Conservation (phyloP, 2,888 invertebrate genomes). For the Rapana venosa region DNA sequence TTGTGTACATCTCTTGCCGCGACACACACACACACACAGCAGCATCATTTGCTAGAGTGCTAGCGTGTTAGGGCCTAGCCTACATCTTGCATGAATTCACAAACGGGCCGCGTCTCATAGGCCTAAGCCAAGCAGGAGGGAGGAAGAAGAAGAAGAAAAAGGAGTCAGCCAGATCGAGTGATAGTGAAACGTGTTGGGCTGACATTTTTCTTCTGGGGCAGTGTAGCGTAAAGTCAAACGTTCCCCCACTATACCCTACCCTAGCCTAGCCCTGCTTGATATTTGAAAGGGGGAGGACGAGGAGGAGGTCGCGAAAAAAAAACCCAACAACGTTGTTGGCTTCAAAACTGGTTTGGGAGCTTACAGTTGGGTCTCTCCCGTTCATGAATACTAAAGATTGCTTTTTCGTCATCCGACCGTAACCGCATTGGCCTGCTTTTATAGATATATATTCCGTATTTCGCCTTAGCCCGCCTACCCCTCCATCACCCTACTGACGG, state of each 20-base stretch:
- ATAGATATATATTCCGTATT: too few relatives aligned
- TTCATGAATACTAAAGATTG: too few relatives aligned
- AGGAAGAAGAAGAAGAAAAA: not conserved
- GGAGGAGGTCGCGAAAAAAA: not conserved
- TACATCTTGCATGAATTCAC: not conserved
- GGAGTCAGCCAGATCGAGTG: not conserved
- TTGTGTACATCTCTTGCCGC: too few relatives aligned
- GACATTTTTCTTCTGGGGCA: not conserved
- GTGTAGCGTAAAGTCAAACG: not conserved
- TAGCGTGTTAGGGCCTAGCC: not conserved
- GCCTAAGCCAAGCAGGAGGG: not conserved
- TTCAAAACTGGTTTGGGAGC: not conserved
- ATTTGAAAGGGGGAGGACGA: too few relatives aligned
- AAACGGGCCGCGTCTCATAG: too few relatives aligned
- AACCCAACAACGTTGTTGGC: not conserved
- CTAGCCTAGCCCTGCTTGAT: not conserved
- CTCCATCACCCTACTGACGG: too few relatives aligned
- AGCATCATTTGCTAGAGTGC: too few relatives aligned
- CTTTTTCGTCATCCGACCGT: too few relatives aligned
- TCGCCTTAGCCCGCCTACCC: too few relatives aligned
- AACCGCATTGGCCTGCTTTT: too few relatives aligned
- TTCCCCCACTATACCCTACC: not conserved
- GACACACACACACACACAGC: too few relatives aligned
- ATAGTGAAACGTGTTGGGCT: not conserved
- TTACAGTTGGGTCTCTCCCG: not conserved